Conservation (phyloP, 1,140 invertebrate genomes). For the Oryctes rhinoceros region DNA sequence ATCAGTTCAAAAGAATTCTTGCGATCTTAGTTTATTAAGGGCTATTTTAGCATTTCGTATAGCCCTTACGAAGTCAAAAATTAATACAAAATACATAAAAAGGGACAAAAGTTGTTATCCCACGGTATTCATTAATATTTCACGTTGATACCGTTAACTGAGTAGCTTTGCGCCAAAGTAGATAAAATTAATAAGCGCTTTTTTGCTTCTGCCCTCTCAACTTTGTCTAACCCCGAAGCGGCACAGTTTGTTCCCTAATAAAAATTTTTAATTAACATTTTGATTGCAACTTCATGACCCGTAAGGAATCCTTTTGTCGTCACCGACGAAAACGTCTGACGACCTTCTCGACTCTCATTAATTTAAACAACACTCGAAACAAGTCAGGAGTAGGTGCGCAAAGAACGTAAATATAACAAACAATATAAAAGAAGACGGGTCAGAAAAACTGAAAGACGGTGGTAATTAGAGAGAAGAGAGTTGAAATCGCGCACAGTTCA, state of each 20-base stretch:
- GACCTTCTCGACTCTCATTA: not conserved
- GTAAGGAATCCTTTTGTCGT: conserved; percentile 8
- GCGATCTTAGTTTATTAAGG: no score
- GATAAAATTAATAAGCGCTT: no score
- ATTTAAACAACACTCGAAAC: not conserved
- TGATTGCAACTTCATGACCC: not conserved
- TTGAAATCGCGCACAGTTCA: not conserved
- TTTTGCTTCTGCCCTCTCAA: no score
- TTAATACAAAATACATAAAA: no score
- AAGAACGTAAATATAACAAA: conserved; percentile 16
- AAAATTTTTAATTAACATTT: conserved; percentile 11
- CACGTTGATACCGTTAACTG: no score
- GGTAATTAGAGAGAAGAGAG: not conserved
- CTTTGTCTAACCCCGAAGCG: not conserved
- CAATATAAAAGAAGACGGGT: not conserved
- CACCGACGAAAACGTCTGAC: not conserved
- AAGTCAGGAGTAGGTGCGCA: not conserved
- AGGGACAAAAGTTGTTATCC: no score
- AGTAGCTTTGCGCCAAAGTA: no score
- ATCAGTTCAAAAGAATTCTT: no score
- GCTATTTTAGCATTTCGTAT: no score
- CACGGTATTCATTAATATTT: no score
- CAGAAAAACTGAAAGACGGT: conserved; percentile 9
- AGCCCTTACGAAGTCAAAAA: no score
- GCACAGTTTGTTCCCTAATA: not conserved